Evolutionary conservation across 2,888 invertebrate species (phyloP), one percentile per base, ranked within the genome.

Genomic region (Nezara viridula): DNA sequence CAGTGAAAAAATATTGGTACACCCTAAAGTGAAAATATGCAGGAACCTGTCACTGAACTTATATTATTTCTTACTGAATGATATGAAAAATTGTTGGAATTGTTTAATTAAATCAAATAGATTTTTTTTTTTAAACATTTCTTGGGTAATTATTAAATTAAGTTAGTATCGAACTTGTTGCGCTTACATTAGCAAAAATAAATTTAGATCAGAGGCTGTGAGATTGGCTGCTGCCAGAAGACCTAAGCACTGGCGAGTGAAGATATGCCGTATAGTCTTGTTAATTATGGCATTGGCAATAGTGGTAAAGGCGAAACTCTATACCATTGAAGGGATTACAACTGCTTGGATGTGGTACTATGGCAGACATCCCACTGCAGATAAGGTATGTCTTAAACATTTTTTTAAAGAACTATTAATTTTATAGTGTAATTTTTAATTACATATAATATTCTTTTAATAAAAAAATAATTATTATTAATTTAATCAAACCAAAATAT

Each of bases 281-380:
- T 10, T 47, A 19, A n/a, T 66, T 73, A 0, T 47, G 2, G 77
- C 73, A 7, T 21, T 89, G 21, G 86, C 90, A n/a, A 89, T 89
- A 32, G 87, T 90, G 27, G 89, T 88, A 44, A 77, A 85, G 27
- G 90, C 90, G 9, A 89, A 90, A 32, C 85, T 90, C 19, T 89
- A 90, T 88, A 90, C 90, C 9, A 86, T 88, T n/a, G 90, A 86
- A 27, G 91, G 90, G 21, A 85, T 91, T 49, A 90, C 90, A 16
- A 81, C 89, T 16, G 90, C 90, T 14, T 86, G 90, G 90, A 89
- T 90, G 88, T 88, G 88, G 73, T 91, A 90, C 89, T 55, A 89
- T 16, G 81, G 87, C 0, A 44, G 88, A 16, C 87, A 89, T 73
- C 88, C 89, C 47, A 85, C 89, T 60, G 86, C 89, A 27, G 91